Base-by-base conservation (phyloP, 2,888 invertebrate species). In the Patella ulyssiponensis region DNA sequence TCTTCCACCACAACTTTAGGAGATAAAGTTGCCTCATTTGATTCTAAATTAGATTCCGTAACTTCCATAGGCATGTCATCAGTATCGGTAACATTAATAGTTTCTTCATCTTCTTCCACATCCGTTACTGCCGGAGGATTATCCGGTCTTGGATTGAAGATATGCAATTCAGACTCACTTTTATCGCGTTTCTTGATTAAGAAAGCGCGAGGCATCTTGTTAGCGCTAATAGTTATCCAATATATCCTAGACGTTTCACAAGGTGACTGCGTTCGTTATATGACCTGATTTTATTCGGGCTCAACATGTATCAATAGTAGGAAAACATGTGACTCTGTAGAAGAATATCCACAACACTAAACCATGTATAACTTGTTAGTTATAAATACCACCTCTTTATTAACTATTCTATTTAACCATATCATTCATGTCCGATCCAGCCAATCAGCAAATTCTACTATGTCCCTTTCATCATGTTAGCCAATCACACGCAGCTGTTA, bases 141-240 rank as follows among this genome's bases (percentile, higher is more conserved):
- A 23, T 23, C 23, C 11, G 23, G 11, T n/a, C 20, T 64, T 23
- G 20, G 20, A 64, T 64, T 64, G 7, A 44, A 44, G 44, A 44
- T 44, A 12, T 64, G 20, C 11, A 11, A n/a, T 64, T 64, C 64
- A 14, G 64, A 7, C 23, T 23, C 64, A 64, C 7, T 64, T 54
- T 71, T 51, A 9, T 76, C 76, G 20, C 76, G 76, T 56, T 77
- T 78, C 77, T 78, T 80, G 11, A 80, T 78, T 17, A 78, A 56
- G 54, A 78, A 80, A 23, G 80, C 75, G 33, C 78, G 76, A 51
- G 78, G 80, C 80, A 80, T 80, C 15, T 44, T 73, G 33, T 64
- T 7, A 12, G 44, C 9, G 7, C 5, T 9, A 44, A 44, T 9
- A 44, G 44, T 44, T 44, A 44, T 44, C 44, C 44, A 9, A 44